Conservation (phyloP, 2,113 vertebrate species). For the Vanacampus margaritifer region DNA sequence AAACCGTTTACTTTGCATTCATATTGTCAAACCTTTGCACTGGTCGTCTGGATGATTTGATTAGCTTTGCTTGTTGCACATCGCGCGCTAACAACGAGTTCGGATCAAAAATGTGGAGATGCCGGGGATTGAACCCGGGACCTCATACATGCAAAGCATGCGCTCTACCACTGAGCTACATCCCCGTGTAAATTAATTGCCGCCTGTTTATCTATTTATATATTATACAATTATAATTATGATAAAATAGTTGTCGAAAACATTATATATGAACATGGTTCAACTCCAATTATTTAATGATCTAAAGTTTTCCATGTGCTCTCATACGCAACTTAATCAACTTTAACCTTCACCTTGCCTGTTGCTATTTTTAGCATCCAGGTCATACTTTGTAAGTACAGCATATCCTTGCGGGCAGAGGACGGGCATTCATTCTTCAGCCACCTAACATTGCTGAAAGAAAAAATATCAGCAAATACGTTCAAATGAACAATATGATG, state of each 20-base stretch:
- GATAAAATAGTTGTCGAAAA: no score
- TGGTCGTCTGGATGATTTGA: no score
- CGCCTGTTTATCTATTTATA: no score
- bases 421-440: not conserved
- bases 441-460: not conserved
- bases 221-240: no score
- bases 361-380: constrained; percentile 38
- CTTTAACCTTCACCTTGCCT: constrained; percentile 11
- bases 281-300: no score
- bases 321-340: no score
- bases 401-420: not conserved
- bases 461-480: not conserved
- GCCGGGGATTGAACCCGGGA: constrained; percentile 82
- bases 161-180: constrained; percentile 85
- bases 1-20: no score
- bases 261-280: no score
- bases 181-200: constrained; percentile 47
- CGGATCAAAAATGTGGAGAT: constrained; percentile 63
- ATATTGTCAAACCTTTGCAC: no score
- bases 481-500: not conserved
- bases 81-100: no score
- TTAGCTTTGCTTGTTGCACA: no score
- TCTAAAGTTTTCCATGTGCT: no score
- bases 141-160: constrained; percentile 83
- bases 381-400: constrained; percentile 34